Evolutionary conservation across 1,140 invertebrate genomes (phyloP).

Genomic region (Drosophila persimilis): DNA sequence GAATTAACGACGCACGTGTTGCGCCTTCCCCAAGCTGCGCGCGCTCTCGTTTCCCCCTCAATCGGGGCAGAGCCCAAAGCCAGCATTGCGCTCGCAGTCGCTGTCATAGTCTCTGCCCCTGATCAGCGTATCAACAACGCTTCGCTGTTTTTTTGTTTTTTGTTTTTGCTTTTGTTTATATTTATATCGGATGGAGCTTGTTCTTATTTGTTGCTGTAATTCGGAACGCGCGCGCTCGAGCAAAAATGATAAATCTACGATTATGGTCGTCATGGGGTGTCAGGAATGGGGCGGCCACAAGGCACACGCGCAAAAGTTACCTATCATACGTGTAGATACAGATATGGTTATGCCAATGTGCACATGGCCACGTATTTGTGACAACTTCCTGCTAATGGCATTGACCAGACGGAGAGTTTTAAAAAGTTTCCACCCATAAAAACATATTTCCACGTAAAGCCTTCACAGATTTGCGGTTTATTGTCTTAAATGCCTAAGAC

Average conservation of each 20-base stretch:
- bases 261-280: slow-evolving; percentile 67
- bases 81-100: slow-evolving; percentile 10
- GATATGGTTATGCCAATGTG: slow-evolving; percentile 12
- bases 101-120: slow-evolving; percentile 5
- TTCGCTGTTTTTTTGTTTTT: slow-evolving; percentile 14
- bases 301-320: slow-evolving; percentile 40
- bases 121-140: slow-evolving; percentile 44
- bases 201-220: slow-evolving; percentile 54
- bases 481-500: slow-evolving; percentile 4
- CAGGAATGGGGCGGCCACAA: slow-evolving; percentile 47
- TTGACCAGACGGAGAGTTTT: neutral
- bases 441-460: neutral
- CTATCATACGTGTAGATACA: slow-evolving; percentile 37
- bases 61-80: slow-evolving; percentile 26
- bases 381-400: slow-evolving; percentile 15
- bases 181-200: slow-evolving; percentile 35
- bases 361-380: slow-evolving; percentile 1
- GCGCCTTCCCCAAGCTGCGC: slow-evolving; percentile 50
- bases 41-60: slow-evolving; percentile 23
- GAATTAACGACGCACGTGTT: slow-evolving; percentile 76
- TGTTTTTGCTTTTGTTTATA: slow-evolving; percentile 56
- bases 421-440: neutral
- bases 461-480: neutral
- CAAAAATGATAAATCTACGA: slow-evolving; percentile 66
- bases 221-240: slow-evolving; percentile 56